These are phyloP conservation scores for Cheirogaleus medius DNA, from an alignment of 2,113 vertebrate species.

Conservation along the genomic window DNA sequence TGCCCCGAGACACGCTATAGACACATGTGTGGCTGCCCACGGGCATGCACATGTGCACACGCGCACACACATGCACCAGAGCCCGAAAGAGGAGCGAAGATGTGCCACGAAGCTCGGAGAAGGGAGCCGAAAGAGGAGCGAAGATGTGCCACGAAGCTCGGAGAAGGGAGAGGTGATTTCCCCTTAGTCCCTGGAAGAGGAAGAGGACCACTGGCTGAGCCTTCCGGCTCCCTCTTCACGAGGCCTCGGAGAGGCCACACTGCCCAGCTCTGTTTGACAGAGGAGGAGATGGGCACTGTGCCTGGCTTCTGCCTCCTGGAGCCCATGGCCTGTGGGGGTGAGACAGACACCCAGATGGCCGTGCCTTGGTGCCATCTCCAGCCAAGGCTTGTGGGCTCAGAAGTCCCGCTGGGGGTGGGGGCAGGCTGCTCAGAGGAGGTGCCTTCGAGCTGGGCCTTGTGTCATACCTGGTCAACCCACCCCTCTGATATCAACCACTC, in stretches of 20 bases:
- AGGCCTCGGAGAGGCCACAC: neutral
- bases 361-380: neutral
- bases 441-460: neutral
- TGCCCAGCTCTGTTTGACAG: neutral
- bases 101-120: neutral
- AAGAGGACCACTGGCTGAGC: neutral
- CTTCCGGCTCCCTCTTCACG: neutral
- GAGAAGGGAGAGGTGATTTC: neutral
- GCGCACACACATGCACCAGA: accelerated
- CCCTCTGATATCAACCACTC: neutral
- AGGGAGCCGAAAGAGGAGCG: neutral
- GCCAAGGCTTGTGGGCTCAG: neutral
- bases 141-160: neutral
- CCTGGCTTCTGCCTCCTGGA: neutral
- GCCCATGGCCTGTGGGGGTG: neutral
- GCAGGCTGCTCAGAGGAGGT: neutral
- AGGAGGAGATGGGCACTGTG: neutral
- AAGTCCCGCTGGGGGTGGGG: neutral
- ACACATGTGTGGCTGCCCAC: neutral
- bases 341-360: neutral
- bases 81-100: neutral
- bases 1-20: neutral
- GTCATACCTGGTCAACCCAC: neutral
- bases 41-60: neutral
- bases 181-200: neutral